Percentiles rank a stretch among this genome's conserved stretches.
phyloP scores from a whole-genome alignment of 2,888 invertebrate genomes.

The Strigamia crassipes region DNA sequence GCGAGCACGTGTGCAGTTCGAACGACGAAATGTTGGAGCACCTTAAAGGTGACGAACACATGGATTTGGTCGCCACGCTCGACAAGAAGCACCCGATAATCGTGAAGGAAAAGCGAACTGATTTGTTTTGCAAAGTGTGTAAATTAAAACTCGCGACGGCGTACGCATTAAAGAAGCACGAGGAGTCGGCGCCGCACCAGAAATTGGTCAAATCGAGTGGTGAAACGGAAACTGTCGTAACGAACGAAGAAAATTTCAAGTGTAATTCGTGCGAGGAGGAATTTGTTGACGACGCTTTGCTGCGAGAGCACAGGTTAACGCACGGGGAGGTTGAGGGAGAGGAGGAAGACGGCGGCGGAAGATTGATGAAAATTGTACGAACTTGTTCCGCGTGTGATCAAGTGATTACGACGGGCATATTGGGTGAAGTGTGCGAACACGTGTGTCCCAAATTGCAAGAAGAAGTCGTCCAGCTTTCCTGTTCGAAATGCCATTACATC shows the following conservation, averaged over 20 bases:
- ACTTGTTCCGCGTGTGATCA: conserved; percentile 57
- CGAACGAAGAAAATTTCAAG: conserved; percentile 67
- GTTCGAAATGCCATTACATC: conserved; percentile 46
- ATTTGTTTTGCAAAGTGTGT: conserved; percentile 26
- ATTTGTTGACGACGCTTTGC: conserved; percentile 63
- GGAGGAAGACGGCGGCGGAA: background rate
- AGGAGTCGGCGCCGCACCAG: background rate
- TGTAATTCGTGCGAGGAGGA: conserved; percentile 71
- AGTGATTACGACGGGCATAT: conserved; percentile 63
- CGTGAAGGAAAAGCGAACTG: conserved; percentile 59
- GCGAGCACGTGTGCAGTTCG: conserved; percentile 68
- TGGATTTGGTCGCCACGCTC: conserved; percentile 74
- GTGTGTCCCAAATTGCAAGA: background rate
- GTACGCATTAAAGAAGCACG: conserved; percentile 15
- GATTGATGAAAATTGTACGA: background rate
- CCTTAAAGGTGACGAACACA: conserved; percentile 69
- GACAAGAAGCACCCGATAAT: conserved; percentile 80
- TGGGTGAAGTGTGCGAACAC: background rate
- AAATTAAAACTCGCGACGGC: background rate
- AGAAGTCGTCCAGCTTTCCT: conserved; percentile 30
- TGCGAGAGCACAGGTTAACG: conserved; percentile 63
- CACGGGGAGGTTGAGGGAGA: background rate
- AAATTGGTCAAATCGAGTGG: background rate
- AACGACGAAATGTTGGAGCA: conserved; percentile 72
- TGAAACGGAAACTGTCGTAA: conserved; percentile 52